Percentiles rank a stretch among this genome's conserved stretches.
These are phyloP conservation scores for Amiota minor DNA, from an alignment of 2,888 invertebrate genomes.

Conservation along the genomic window DNA sequence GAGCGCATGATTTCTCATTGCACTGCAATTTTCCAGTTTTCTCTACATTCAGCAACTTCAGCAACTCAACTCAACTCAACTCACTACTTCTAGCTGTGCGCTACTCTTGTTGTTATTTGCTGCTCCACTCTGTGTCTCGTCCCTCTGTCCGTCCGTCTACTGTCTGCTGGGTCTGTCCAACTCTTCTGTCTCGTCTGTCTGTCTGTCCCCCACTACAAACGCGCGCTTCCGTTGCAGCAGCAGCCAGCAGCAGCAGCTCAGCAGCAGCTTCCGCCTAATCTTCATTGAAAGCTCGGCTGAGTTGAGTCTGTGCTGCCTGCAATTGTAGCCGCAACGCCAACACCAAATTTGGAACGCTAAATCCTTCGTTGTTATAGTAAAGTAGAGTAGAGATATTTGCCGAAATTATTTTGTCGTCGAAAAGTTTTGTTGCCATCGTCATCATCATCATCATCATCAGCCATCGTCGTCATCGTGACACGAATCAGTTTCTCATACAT, in stretches of 20 bases:
- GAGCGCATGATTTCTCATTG: neutral
- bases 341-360: neutral
- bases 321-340: neutral
- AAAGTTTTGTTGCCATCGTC: neutral
- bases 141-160: no score
- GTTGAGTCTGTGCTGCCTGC: conserved; percentile 12
- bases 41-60: neutral
- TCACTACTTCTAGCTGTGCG: no score
- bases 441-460: neutral
- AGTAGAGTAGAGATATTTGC: no score
- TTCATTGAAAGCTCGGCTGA: conserved; percentile 1
- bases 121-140: neutral
- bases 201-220: no score
- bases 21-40: conserved; percentile 25
- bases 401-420: no score
- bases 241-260: neutral
- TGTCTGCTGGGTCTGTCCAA: neutral
- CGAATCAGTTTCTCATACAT: no score
- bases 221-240: neutral
- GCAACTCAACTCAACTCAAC: no score
- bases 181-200: neutral
- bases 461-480: no score
- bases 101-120: neutral
- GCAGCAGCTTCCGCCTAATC: neutral
- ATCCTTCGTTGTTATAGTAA: no score